phyloP scores from a whole-genome alignment of 1,140 invertebrate species.

The Scaptomyza montana region DNA sequence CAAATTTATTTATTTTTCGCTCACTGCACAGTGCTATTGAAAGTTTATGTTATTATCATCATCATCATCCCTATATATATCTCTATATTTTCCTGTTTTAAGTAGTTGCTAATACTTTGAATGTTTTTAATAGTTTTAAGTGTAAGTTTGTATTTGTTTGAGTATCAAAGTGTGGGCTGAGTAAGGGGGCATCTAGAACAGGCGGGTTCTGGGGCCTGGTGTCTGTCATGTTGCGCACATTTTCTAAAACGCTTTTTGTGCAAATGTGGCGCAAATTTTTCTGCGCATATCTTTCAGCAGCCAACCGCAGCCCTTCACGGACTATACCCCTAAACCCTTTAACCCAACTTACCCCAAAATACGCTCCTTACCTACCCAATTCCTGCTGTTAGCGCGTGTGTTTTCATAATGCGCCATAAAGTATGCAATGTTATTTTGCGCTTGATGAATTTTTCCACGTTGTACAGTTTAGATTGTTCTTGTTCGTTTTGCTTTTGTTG shows the following conservation, averaged over 20 bases:
- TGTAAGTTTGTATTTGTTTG: conserved; percentile 8
- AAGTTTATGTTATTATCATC: conserved; percentile 10
- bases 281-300: conserved; percentile 12
- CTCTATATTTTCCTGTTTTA: conserved; percentile 66
- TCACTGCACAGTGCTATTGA: too few relatives aligned
- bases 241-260: conserved; percentile 79
- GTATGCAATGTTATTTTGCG: conserved; percentile 82
- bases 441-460: conserved; percentile 81
- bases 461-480: conserved; percentile 55
- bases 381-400: conserved; percentile 54
- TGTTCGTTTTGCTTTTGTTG: conserved; percentile 25
- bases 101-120: conserved; percentile 73
- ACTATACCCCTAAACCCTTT: not conserved
- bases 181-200: not conserved
- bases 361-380: not conserved
- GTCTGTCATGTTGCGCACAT: conserved; percentile 63
- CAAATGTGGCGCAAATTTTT: conserved; percentile 75
- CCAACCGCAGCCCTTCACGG: not conserved
- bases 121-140: conserved; percentile 65
- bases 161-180: not conserved
- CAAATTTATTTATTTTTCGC: too few relatives aligned
- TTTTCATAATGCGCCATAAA: conserved; percentile 82
- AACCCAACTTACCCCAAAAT: not conserved
- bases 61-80: conserved; percentile 4
- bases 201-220: conserved; percentile 11